Evolutionary conservation across 2,888 invertebrate species (phyloP), one percentile per base, ranked within the genome.

Genomic region (Lepeophtheirus nordmannii): DNA sequence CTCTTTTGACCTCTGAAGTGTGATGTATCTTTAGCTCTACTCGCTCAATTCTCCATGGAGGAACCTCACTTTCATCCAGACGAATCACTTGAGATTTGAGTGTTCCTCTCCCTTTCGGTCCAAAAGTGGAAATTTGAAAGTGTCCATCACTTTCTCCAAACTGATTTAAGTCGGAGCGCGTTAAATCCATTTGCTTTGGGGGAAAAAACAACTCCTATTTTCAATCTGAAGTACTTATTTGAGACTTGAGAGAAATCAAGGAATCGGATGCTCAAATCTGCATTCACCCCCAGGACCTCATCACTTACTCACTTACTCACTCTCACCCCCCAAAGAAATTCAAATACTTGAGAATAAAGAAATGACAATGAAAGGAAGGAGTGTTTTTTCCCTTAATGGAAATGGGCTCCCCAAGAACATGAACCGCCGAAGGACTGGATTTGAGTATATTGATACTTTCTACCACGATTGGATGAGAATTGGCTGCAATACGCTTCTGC

Each of bases 121-220:
- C 53, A 46, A 46, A 46, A 17, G 53, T 17, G 1, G 53, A n/a
- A 17, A 46, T n/a, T 46, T 46, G 53, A 46, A 46, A 46, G 8
- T 17, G 53, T n/a, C 53, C 53, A 14, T 46, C 53, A 3, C 17
- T 46, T 17, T 46, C 53, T 46, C 53, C 53, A 46, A 46, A 46
- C 1, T 46, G 1, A 17, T 46, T 46, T 14, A 46, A 17, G 53
- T 46, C 53, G 5, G 53, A 8, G 53, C 53, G 53, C 5, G 53
- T 46, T 46, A 46, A 46, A 46, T 46, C 53, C 53, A 46, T 46
- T 46, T 46, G 53, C 53, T 46, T 46, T 46, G 14, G 5, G 53
- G 17, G 53, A 46, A 14, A 46, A 46, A 8, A 30, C 2, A 7
- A 30, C 30, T 30, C 30, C 2, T 30, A 30, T 30, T 30, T 30